Conservation (phyloP, 2,797 vertebrate genomes). For the Anisognathus igniventris region DNA sequence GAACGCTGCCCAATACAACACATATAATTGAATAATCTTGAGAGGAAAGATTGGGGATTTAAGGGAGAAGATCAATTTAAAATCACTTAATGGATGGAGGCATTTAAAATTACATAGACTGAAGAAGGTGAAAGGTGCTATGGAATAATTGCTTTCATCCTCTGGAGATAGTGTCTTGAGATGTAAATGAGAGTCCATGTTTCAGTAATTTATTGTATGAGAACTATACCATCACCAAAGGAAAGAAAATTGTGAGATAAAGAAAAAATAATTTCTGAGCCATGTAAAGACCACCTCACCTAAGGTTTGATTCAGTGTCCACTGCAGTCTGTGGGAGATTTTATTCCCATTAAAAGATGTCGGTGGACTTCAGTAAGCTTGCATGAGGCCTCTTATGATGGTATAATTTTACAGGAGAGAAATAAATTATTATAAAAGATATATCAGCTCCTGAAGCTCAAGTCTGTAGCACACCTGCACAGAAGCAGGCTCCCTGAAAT, state of each 20-base stretch:
- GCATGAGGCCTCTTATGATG: background rate
- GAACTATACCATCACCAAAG: background rate
- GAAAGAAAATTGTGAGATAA: background rate
- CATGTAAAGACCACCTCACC: background rate
- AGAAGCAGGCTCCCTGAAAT: background rate
- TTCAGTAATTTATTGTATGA: background rate
- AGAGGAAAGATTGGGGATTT: constrained; percentile 41
- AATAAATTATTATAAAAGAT: background rate
- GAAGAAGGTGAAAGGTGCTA: constrained; percentile 57
- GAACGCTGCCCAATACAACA: background rate
- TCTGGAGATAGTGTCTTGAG: constrained; percentile 30
- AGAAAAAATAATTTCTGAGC: background rate
- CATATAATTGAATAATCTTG: constrained; percentile 58
- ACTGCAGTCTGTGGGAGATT: background rate
- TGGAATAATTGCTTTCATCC: constrained; percentile 48
- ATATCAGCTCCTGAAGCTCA: background rate
- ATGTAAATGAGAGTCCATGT: constrained; percentile 43
- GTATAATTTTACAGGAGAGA: background rate
- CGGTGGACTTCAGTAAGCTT: background rate
- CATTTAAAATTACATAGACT: constrained; percentile 54
- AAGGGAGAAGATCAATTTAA: constrained; percentile 55
- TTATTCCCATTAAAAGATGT: background rate
- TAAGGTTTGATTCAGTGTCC: background rate
- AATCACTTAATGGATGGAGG: constrained; percentile 51
- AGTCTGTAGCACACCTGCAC: background rate